Percentiles rank a stretch among this genome's conserved stretches.
Conservation (phyloP, 2,888 invertebrate species). For the Melinaea marsaeus region DNA sequence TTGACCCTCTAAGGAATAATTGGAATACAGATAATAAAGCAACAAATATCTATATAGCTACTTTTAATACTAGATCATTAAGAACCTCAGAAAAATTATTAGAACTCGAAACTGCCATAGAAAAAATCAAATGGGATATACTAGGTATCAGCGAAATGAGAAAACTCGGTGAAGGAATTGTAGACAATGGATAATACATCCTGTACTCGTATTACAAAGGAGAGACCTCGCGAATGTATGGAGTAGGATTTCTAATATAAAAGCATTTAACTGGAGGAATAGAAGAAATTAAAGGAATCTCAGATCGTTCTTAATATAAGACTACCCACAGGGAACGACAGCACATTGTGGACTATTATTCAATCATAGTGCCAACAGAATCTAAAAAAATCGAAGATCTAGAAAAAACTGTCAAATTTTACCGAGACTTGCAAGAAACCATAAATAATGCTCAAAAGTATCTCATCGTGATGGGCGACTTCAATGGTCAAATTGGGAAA, state of each 20-base stretch:
- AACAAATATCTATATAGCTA: not conserved
- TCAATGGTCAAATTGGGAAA: no score
- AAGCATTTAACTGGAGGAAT: conserved; percentile 17
- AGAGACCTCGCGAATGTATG: conserved; percentile 9
- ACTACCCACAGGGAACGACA: conserved; percentile 7
- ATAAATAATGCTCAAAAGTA: conserved; percentile 20
- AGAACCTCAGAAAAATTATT: conserved; percentile 23
- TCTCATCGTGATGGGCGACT: conserved; percentile 28
- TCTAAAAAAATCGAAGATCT: conserved; percentile 23
- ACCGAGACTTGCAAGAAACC: conserved; percentile 16
- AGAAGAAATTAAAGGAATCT: conserved; percentile 31
- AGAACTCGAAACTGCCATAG: conserved; percentile 25
- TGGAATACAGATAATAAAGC: no score
- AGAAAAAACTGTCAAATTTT: not conserved
- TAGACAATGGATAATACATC: conserved; percentile 13
- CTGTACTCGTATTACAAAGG: conserved; percentile 20
- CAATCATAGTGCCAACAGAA: conserved; percentile 32
- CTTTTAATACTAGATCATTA: conserved; percentile 26
- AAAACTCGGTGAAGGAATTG: conserved; percentile 18
- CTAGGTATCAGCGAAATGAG: conserved; percentile 26
- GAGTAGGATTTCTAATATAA: conserved; percentile 23
- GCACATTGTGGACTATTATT: conserved; percentile 28
- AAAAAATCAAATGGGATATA: conserved; percentile 26
- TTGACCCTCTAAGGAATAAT: no score
- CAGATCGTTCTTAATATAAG: conserved; percentile 30